Evolutionary conservation across 2,888 invertebrate species (phyloP), one percentile per base, ranked within the genome.

Genomic region (Lasioglossum leucozonium): DNA sequence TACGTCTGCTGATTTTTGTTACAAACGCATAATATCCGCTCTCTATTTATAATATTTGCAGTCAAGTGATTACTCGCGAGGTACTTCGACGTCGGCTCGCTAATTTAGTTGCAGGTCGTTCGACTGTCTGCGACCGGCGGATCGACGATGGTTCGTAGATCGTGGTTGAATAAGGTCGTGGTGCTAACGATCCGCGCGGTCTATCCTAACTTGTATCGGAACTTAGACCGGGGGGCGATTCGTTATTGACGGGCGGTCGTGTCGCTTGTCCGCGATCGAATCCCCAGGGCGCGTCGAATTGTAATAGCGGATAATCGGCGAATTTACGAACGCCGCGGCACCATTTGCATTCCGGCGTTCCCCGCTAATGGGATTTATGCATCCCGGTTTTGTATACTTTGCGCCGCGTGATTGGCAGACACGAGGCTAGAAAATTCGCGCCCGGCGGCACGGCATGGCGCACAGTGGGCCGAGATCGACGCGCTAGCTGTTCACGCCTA

Each of bases 241-340:
- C 82, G 80, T 84, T 89, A 85, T 69, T 37, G 80, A 72, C 26
- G 22, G 22, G 71, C 51, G 71, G 67, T 10, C 62, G 58, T 81
- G 87, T 85, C 73, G 82, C 58, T 79, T 79, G 81, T 87, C 73
- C 79, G 37, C 79, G 79, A 84, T 80, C 87, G 85, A 87, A 79
- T 78, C 30, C 81, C 51, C 44, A 11, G 72, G n/a, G 67, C 71
- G 71, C 47, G 10, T 30, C 51, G 81, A 86, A 84, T 89, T 77
- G 77, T 81, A 84, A 89, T 82, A 80, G 71, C 80, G 79, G 79
- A 89, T 86, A 88, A 86, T 88, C 81, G 84, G 22, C 51, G 86
- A 88, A 86, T 85, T 83, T 83, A 79, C 81, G 81, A 72, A 78
- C 55, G 71, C 47, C 72, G 13, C 13, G 44, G 22, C 6, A 26